Percentiles rank a stretch among this genome's conserved stretches.
Evolutionary conservation across 2,888 invertebrate genomes (phyloP).

Genomic region (Aphidoletes aphidimyza): DNA sequence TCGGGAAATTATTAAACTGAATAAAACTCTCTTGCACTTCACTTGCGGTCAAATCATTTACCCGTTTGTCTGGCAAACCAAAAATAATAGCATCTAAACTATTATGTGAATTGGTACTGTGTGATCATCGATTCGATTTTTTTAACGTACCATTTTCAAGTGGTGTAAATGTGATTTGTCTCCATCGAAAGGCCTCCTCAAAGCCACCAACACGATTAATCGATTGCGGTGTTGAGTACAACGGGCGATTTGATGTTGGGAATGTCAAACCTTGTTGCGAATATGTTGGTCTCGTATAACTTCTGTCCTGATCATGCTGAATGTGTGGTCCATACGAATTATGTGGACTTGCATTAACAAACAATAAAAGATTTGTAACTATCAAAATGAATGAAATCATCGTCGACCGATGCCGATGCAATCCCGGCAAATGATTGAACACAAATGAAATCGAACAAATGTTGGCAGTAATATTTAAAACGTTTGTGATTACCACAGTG

Average conservation of each 20-base stretch:
- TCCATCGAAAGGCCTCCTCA: constrained; percentile 52
- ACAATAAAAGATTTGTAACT: not conserved
- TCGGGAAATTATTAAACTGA: constrained; percentile 56
- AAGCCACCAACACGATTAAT: no score
- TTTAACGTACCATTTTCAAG: constrained; percentile 12
- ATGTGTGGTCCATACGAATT: not conserved
- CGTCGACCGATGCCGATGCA: not conserved
- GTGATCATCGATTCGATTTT: not conserved
- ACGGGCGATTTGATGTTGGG: not conserved
- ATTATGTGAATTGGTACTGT: not conserved
- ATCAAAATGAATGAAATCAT: not conserved
- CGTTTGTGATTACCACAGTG: not conserved
- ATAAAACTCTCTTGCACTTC: constrained; percentile 36
- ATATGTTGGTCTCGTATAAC: no score
- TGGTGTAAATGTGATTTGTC: not conserved
- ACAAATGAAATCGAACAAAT: not conserved
- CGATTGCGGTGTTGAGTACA: no score
- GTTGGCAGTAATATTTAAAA: not conserved
- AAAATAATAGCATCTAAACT: not conserved
- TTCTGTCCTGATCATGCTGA: not conserved
- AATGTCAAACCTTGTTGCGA: no score
- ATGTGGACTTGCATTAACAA: not conserved
- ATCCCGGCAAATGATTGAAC: not conserved
- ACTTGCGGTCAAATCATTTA: not conserved
- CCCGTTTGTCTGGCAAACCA: not conserved